Evolutionary conservation across 2,797 vertebrate species (phyloP).

Genomic region (Paratrypauchen microcephalus): DNA sequence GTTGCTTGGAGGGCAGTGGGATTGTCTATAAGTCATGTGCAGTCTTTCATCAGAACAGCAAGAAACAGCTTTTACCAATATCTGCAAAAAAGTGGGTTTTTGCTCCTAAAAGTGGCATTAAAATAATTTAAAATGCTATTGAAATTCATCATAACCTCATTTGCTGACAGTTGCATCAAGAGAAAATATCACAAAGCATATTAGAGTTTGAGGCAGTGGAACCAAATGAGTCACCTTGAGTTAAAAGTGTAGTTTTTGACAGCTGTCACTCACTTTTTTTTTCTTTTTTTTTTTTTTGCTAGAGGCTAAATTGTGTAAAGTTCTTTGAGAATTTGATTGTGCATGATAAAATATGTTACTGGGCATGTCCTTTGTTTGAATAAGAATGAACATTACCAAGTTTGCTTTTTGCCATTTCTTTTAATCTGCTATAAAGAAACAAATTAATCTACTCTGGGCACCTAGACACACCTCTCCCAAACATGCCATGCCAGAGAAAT

Average conservation of each 20-base stretch:
- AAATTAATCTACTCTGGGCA: background rate
- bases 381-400: background rate
- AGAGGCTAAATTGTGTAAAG: background rate
- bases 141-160: background rate
- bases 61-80: background rate
- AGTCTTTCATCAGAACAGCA: background rate
- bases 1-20: too few species aligned
- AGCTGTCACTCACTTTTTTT: background rate
- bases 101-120: background rate
- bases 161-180: background rate
- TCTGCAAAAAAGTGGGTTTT: background rate
- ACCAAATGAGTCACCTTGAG: conserved; percentile 3
- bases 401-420: background rate
- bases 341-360: background rate
- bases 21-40: background rate
- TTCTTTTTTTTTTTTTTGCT: background rate
- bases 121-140: background rate
- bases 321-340: background rate
- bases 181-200: background rate
- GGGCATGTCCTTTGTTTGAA: background rate
- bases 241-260: conserved; percentile 7
- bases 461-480: background rate
- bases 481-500: conserved; percentile 3
- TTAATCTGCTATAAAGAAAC: background rate
- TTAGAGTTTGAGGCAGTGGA: background rate